A percentile compares a stretch with the other conserved stretches of the same genome.
These are phyloP conservation scores for Stenoptilia bipunctidactyla DNA, from an alignment of 2,888 invertebrate genomes.

Conservation along the genomic window DNA sequence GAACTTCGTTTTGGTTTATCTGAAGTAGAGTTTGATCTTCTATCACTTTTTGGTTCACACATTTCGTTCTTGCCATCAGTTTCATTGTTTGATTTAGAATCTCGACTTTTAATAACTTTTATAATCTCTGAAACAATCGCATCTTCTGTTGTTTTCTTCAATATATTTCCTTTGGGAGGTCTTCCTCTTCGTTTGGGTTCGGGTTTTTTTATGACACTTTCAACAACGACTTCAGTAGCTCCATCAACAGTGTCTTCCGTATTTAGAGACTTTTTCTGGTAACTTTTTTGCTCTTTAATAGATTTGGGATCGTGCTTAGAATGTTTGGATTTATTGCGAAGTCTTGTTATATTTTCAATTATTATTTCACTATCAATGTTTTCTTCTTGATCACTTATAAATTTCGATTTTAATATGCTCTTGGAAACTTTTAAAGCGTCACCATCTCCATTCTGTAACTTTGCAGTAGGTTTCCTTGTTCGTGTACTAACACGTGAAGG, in stretches of 20 bases:
- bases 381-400: slow-evolving; percentile 34
- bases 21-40: no score
- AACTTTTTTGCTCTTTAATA: no score
- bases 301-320: not conserved
- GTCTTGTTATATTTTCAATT: slow-evolving; percentile 36
- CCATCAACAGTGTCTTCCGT: no score
- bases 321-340: slow-evolving; percentile 25
- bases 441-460: slow-evolving; percentile 22
- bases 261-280: no score
- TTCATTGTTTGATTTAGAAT: not conserved
- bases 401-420: slow-evolving; percentile 32
- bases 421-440: slow-evolving; percentile 16
- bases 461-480: slow-evolving; percentile 42
- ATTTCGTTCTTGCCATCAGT: not conserved
- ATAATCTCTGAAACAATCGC: no score
- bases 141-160: slow-evolving; percentile 5
- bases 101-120: no score
- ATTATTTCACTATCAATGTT: slow-evolving; percentile 40
- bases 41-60: no score
- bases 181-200: not conserved
- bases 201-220: no score
- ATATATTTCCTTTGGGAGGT: slow-evolving; percentile 2
- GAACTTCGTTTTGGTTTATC: no score
- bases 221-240: no score
- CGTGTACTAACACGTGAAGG: slow-evolving; percentile 45